Conservation (phyloP, 2,113 vertebrate species). For the Paradisaea rubra region DNA sequence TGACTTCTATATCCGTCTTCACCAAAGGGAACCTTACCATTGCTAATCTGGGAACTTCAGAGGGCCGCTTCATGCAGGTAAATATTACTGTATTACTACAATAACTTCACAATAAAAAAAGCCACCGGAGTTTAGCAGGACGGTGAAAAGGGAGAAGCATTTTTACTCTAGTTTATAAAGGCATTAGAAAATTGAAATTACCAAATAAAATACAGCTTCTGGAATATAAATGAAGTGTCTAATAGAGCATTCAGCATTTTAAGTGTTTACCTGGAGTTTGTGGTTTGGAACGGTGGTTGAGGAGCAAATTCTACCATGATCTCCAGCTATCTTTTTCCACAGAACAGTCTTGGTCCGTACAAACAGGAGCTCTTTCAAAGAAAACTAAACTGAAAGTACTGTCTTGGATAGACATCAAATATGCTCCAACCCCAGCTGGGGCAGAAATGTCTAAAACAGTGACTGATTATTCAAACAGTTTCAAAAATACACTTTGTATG, state of each 20-base stretch:
- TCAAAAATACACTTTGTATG: neutral
- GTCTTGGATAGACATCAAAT: neutral
- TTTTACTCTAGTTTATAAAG: neutral
- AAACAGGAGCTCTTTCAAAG: neutral
- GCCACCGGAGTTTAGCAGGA: neutral
- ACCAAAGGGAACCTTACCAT: conserved; percentile 81
- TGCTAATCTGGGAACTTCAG: conserved; percentile 87
- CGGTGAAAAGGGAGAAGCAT: neutral
- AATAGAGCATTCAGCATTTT: neutral
- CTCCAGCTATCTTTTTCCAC: neutral
- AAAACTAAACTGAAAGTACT: neutral
- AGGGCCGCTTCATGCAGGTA: conserved; percentile 93
- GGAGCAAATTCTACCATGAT: neutral
- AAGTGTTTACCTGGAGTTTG: neutral
- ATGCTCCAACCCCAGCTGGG: neutral
- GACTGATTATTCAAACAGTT: neutral
- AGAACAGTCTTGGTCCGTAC: neutral
- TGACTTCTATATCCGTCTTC: conserved; percentile 86
- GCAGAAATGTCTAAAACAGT: neutral
- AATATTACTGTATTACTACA: neutral
- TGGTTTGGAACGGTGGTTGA: neutral
- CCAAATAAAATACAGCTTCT: neutral
- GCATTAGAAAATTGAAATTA: neutral
- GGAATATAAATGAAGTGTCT: neutral
- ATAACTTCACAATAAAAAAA: neutral